Evolutionary conservation across 1,140 invertebrate species (phyloP).

Genomic region (Drosophila erecta): DNA sequence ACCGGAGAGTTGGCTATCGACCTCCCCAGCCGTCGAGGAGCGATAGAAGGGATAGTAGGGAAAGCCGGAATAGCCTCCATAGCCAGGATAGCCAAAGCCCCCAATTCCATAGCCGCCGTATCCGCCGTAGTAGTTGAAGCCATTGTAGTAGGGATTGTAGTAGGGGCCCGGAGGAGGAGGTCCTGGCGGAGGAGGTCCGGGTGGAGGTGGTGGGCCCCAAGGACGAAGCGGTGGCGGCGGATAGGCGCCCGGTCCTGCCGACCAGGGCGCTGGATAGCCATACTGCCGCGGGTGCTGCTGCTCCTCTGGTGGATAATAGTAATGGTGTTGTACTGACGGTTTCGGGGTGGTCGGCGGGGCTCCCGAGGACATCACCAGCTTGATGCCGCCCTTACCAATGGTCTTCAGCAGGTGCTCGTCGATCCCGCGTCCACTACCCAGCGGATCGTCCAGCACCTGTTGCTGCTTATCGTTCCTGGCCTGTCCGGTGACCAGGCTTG

Average conservation of each 20-base stretch:
- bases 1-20: conserved; percentile 19
- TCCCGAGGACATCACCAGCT: conserved; percentile 56
- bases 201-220: conserved; percentile 43
- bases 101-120: conserved; percentile 19
- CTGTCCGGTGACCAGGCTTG: conserved; percentile 43
- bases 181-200: conserved; percentile 33
- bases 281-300: conserved; percentile 61
- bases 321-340: conserved; percentile 72
- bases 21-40: conserved; percentile 38
- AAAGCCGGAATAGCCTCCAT: conserved; percentile 23
- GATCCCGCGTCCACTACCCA: conserved; percentile 43
- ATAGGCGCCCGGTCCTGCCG: conserved; percentile 1
- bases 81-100: conserved; percentile 32
- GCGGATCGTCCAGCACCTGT: conserved; percentile 46
- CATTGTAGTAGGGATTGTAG: conserved; percentile 51
- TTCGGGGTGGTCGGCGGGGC: conserved; percentile 50
- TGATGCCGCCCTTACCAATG: conserved; percentile 75
- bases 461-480: conserved; percentile 56
- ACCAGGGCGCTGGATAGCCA: conserved; percentile 32
- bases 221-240: conserved; percentile 28
- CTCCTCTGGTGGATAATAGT: conserved; percentile 74
- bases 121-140: conserved; percentile 10
- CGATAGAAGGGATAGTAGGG: conserved; percentile 56
- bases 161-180: conserved; percentile 35
- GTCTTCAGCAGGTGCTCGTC: conserved; percentile 62